Conservation (phyloP, 2,888 invertebrate genomes). For the Cryptophagus acutangulus region DNA sequence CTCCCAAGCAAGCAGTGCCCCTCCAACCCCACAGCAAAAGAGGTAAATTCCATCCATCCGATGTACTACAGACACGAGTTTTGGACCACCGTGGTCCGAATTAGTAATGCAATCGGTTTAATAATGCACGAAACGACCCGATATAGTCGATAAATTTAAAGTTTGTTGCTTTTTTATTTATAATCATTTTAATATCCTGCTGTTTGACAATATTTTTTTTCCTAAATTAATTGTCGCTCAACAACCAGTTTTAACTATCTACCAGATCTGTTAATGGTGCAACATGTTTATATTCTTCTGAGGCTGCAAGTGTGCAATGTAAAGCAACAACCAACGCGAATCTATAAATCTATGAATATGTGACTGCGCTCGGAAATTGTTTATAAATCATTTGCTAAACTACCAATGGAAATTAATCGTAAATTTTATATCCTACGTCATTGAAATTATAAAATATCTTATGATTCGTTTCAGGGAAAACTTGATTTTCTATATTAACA, state of each 20-base stretch:
- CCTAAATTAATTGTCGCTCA: constrained; percentile 20
- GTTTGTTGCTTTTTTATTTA: constrained; percentile 23
- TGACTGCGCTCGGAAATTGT: no score
- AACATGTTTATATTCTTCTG: no score
- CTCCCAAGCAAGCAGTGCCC: constrained; percentile 18
- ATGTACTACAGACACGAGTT: background rate
- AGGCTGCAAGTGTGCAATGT: no score
- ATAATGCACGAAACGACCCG: constrained; percentile 23
- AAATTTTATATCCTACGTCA: no score
- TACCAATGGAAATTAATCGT: no score
- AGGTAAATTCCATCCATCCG: constrained; percentile 15
- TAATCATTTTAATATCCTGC: constrained; percentile 27
- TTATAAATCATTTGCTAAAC: no score
- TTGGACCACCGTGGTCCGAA: constrained; percentile 26
- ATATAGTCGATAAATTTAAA: constrained; percentile 25
- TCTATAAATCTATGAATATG: no score
- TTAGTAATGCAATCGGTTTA: constrained; percentile 28
- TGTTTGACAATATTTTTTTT: constrained; percentile 23
- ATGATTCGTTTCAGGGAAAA: no score
- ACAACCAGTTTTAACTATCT: constrained; percentile 15
- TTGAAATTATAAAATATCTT: no score
- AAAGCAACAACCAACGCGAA: no score
- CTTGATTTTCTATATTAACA: no score
- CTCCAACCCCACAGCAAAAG: constrained; percentile 12
- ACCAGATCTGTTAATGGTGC: no score